Base-by-base conservation (phyloP, 2,797 vertebrate species). In the Takifugu rubripes region DNA sequence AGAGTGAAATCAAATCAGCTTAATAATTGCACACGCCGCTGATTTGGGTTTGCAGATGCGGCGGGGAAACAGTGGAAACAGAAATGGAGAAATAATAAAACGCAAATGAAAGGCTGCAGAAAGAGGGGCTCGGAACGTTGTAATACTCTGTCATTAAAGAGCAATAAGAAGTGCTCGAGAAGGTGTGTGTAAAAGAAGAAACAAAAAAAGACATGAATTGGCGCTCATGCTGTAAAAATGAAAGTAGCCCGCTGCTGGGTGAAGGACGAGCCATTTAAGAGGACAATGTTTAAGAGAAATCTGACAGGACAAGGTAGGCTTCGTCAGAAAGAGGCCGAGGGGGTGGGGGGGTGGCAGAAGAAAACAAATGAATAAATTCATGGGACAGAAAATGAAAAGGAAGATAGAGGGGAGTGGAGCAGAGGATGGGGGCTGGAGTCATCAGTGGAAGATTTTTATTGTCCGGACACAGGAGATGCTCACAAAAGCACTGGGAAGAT, bases 401-500 rank as follows among this genome's bases (percentile, higher is more conserved):
- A 82, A 68, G 79, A 85, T 72, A 69, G 83, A 83, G 83, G 87
- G 81, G 73, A 72, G 89, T n/a, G 61, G 74, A 73, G 75, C 62
- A 77, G 62, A 66, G 64, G 73, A 82, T 76, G 75, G 74, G 75
- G 70, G 70, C 61, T 72, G 71, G 84, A 91, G 91, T 91, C 91
- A 88, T 90, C 91, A 90, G 90, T 79, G 81, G 90, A 92, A 93
- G 91, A 91, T 95, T 94, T 95, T 87, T 95, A 95, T 95, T 92
- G 89, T 95, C 91, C 89, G 92, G 93, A 95, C 93, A 94, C 89
- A 89, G 89, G 91, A 93, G 93, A 94, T 93, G 91, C 93, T 93
- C 94, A 96, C 93, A 93, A 96, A 96, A 93, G 93, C 95, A 93
- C 91, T 87, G 90, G 91, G 92, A 95, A 98, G 94, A 98, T 99